Base-by-base conservation (phyloP, 2,113 vertebrate genomes). In the Melanerpes formicivorus region DNA sequence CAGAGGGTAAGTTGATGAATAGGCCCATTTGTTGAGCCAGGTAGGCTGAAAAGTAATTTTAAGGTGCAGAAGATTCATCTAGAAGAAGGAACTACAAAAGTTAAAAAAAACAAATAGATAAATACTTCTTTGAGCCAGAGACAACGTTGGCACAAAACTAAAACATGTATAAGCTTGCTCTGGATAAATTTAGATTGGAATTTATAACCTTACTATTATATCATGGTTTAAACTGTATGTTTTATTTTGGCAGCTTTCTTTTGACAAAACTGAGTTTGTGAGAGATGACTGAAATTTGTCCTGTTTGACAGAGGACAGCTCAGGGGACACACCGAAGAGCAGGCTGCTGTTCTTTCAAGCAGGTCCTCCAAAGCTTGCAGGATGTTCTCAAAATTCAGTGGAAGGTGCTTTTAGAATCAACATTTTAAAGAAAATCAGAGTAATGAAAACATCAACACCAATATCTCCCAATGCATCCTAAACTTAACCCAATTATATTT, bases 1-100 rank as follows among this genome's bases (percentile, higher is more conserved):
- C 72, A 58, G 87, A 85, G 77, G 56, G 9, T 46, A 73, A 59
- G 48, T 30, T 92, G 91, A 95, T 91, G n/a, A 93, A 92, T 90
- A 73, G 40, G 1, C 46, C 26, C 46, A 32, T 86, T 81, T 92
- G 56, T 73, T 76, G 63, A 95, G 60, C 19, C 42, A 63, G 50
- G 67, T 73, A 55, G 60, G 60, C 25, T 89, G 65, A 89, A 77
- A 91, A 87, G 46, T 50, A 60, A 9, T 89, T 80, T 73, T 77
- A 32, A 89, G 26, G 23, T 84, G 26, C 16, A 30, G 67, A 84
- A 92, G 66, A 44, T 71, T 52, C 32, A 37, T 71, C 48, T 22
- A 71, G 70, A 86, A 82, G 59, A 25, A 87, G 19, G 29, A 87
- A 9, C 23, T 72, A 44, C 22, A 79, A 58, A 65, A 5, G 3